These are phyloP conservation scores for Stenurella melanura DNA, from an alignment of 2,888 invertebrate genomes.

Conservation along the genomic window DNA sequence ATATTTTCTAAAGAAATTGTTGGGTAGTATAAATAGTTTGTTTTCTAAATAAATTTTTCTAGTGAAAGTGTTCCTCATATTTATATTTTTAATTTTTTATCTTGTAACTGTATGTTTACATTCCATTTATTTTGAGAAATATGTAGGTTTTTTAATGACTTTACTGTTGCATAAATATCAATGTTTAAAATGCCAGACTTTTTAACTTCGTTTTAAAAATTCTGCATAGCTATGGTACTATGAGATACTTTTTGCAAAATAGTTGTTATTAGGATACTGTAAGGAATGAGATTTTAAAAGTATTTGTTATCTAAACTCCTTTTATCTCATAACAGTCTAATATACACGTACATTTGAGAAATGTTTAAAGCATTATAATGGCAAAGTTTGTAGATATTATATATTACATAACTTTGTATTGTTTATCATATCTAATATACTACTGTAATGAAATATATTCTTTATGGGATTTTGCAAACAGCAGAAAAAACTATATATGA, in stretches of 20 bases:
- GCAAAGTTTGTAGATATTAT: slow-evolving; percentile 44
- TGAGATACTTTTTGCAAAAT: slow-evolving; percentile 21
- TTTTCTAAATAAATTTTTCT: slow-evolving; percentile 32
- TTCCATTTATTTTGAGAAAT: slow-evolving; percentile 41
- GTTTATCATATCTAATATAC: slow-evolving; percentile 51
- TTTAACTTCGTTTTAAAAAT: slow-evolving; percentile 9
- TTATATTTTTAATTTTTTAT: slow-evolving; percentile 42
- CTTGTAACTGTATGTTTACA: slow-evolving; percentile 39
- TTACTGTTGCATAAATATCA: slow-evolving; percentile 11
- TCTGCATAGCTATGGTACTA: slow-evolving; percentile 19
- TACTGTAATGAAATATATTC: no score
- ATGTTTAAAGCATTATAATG: slow-evolving; percentile 23
- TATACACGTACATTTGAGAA: slow-evolving; percentile 1
- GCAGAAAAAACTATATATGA: no score
- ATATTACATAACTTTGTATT: slow-evolving; percentile 46
- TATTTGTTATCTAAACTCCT: slow-evolving; percentile 26
- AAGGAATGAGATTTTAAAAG: slow-evolving; percentile 35
- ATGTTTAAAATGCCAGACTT: background rate
- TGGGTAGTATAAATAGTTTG: slow-evolving; percentile 19
- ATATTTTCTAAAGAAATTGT: slow-evolving; percentile 19
- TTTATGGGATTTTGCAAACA: no score
- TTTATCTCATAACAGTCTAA: slow-evolving; percentile 12
- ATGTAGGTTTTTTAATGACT: slow-evolving; percentile 11
- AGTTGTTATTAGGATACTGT: slow-evolving; percentile 30
- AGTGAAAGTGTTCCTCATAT: slow-evolving; percentile 33